phyloP scores from a whole-genome alignment of 2,113 vertebrate genomes.

The Anolis sagrei region DNA sequence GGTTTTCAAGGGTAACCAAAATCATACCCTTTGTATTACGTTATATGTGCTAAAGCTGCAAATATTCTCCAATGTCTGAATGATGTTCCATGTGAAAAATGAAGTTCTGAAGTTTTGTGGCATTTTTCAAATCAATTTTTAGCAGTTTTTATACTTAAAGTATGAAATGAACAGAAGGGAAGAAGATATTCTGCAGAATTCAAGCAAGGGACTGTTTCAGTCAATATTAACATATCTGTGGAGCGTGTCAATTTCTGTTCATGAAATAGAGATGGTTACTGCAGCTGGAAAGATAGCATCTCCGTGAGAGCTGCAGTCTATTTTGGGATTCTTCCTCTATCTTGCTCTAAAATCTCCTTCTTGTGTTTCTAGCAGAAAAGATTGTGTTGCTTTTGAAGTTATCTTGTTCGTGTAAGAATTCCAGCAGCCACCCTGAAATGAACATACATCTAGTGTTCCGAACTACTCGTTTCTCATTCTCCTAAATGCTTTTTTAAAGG shows the following conservation, averaged over 20 bases:
- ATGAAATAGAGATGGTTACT: background rate
- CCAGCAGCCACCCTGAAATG: background rate
- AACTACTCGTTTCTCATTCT: conserved; percentile 10
- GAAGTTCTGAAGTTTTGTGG: background rate
- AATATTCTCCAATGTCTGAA: too few species aligned
- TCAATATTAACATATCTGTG: background rate
- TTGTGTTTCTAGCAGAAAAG: background rate
- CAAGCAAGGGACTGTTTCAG: background rate
- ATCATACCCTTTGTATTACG: background rate
- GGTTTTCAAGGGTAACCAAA: background rate
- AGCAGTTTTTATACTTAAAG: background rate
- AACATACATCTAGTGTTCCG: background rate
- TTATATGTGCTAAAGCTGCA: too few species aligned
- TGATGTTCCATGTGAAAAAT: background rate
- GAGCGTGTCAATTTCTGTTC: background rate
- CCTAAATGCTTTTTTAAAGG: background rate
- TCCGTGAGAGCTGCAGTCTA: background rate
- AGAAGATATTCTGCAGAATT: background rate
- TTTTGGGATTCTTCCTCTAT: background rate
- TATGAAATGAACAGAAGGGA: background rate
- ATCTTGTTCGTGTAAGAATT: background rate
- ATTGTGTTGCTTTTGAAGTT: background rate
- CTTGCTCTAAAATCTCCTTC: background rate
- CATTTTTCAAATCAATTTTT: background rate
- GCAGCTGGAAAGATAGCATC: background rate